Evolutionary conservation across 2,113 vertebrate genomes (phyloP), one percentile per base, ranked within the genome.

Genomic region (Takifugu bimaculatus): DNA sequence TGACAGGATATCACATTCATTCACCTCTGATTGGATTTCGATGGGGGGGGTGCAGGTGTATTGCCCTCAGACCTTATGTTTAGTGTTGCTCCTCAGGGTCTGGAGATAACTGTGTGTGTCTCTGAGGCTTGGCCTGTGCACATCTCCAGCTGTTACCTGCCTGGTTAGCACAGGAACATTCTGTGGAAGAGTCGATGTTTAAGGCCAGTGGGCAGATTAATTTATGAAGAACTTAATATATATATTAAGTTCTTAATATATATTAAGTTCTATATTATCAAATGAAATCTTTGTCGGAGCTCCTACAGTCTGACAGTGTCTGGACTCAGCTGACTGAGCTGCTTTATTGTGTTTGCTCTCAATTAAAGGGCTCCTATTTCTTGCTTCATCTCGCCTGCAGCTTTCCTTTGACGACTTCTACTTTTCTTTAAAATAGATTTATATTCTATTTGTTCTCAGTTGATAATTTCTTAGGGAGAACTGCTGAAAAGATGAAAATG

Each of bases 11-110:
- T 53, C 54, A 2, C 10, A 53, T 68, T 63, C 2, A 50, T 66
- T 63, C 2, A 50, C 39, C 25, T 53, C 3, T 1, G 48, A 72
- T 78, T 70, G 53, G 27, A 63, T 77, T 76, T 56, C 26, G 20
- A 72, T 35, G 29, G 56, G 10, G 26, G 4, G 32, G 15, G 50
- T 3, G 6, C 20, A 20, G 20, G 29, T 54, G 15, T 20, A 14
- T 64, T 57, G 56, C 12, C 47, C 26, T 44, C 11, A 5, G 26
- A 12, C 28, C 51, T 26, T 57, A 50, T 14, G 15, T 50, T 13
- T 26, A 4, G 26, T 50, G 52, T 42, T 25, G 26, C 26, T 56
- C 44, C 1, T 42, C 53, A 57, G 20, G 13, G 27, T 58, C 27
- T 39, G 14, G 57, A 54, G 15, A 26, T 29, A 44, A 50, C n/a